Evolutionary conservation across 2,113 vertebrate species (phyloP).

Genomic region (Erinaceus europaeus): DNA sequence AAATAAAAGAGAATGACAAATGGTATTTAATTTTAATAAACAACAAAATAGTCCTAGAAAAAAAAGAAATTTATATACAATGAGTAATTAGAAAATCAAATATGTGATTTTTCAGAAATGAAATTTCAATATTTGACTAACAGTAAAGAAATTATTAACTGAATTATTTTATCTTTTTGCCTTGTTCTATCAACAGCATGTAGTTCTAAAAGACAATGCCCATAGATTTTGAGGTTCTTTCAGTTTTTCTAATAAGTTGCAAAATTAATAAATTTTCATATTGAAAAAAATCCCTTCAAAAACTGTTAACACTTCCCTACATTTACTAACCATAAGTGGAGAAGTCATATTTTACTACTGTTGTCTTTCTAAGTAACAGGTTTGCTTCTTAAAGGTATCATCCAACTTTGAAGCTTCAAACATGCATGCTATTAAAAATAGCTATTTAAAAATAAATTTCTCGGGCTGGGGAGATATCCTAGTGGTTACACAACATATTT

Average conservation of each 20-base stretch:
- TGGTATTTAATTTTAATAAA: not conserved
- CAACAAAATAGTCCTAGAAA: not conserved
- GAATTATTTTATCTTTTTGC: not conserved
- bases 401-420: no score
- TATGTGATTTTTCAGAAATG: not conserved
- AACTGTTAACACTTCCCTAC: no score
- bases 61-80: not conserved
- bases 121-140: no score
- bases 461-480: no score
- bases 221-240: slow-evolving; percentile 1
- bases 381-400: no score
- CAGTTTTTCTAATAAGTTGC: slow-evolving; percentile 7
- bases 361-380: no score
- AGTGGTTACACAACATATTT: no score
- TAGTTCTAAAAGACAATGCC: not conserved
- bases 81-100: not conserved
- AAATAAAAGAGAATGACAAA: not conserved
- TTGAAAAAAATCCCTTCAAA: no score
- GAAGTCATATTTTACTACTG: no score
- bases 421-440: no score
- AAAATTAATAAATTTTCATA: slow-evolving; percentile 7
- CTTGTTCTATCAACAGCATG: not conserved
- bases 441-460: no score
- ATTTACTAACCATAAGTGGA: no score
- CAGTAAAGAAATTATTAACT: not conserved